Base-by-base conservation (phyloP, 2,113 vertebrate genomes). In the Arothron firmamentum region DNA sequence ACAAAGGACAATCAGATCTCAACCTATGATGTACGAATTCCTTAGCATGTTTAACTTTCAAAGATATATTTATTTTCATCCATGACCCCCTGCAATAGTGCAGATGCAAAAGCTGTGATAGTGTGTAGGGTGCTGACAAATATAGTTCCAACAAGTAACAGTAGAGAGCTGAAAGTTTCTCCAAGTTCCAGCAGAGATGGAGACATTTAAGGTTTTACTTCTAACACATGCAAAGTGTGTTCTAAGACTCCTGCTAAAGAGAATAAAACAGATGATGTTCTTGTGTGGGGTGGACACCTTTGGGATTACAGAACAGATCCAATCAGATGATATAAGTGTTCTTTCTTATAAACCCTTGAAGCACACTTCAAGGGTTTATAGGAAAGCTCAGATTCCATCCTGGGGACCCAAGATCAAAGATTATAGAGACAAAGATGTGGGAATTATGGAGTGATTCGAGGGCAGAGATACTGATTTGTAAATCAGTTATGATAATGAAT, bases 31-130 rank as follows among this genome's bases (percentile, higher is more conserved):
- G 34, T 10, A 38, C 8, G 12, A 38, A 38, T 1, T 38, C 34
- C 34, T 38, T 38, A 10, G 34, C 34, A 10, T 45, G 5, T 45
- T 45, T 45, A 25, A 46, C n/a, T 45, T 18, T 56, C 16, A 23
- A 42, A 64, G 16, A 23, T 7, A 49, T 18, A 41, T 69, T 46
- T 42, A 31, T 46, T 68, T 68, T 63, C 57, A 71, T 68, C 74
- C 51, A 62, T 47, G 41, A 54, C 52, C 46, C 14, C 57, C 59
- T 47, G 52, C 43, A 15, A 34, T 50, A 46, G 48, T 66, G 10
- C 71, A 41, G 34, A 45, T 57, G 62, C 60, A 82, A 48, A 78
- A 18, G 41, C 63, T 62, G 59, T 45, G 50, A 81, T 68, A 60
- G 53, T 52, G 62, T 66, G 66, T 66, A 67, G 80, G 82, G 45